Evolutionary conservation across 2,888 invertebrate species (phyloP).

Genomic region (Caenorhabditis angaria): DNA sequence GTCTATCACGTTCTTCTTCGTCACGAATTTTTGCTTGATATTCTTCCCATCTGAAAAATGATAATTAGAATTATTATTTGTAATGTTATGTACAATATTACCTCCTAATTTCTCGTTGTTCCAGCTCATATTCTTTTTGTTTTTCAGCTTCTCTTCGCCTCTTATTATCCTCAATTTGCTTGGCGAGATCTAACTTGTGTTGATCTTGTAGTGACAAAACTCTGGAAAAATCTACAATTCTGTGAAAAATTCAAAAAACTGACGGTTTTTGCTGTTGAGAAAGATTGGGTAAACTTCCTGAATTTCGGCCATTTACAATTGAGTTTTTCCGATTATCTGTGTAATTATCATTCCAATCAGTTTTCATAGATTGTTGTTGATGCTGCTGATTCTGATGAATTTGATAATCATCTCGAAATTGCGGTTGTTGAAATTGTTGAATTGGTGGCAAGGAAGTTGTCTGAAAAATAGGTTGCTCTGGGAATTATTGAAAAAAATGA

Average conservation of each 20-base stretch:
- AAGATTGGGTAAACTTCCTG: slow-evolving; percentile 39
- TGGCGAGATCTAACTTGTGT: slow-evolving; percentile 50
- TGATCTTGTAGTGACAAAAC: slow-evolving; percentile 37
- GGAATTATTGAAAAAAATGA: neutral
- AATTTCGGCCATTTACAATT: slow-evolving; percentile 9
- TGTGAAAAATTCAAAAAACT: neutral
- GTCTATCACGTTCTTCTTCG: slow-evolving; percentile 50
- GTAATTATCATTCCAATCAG: slow-evolving; percentile 3
- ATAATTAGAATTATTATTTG: neutral
- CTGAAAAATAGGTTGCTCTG: no score
- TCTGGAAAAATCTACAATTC: slow-evolving; percentile 1
- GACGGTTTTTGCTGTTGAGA: slow-evolving; percentile 26
- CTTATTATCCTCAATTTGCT: slow-evolving; percentile 61
- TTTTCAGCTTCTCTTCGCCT: slow-evolving; percentile 51
- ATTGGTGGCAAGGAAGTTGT: neutral
- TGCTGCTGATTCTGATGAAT: slow-evolving; percentile 23
- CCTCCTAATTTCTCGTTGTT: slow-evolving; percentile 53
- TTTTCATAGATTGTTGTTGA: slow-evolving; percentile 21
- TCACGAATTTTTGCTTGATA: slow-evolving; percentile 40
- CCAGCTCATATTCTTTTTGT: slow-evolving; percentile 56
- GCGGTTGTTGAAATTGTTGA: slow-evolving; percentile 8
- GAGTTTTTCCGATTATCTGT: neutral
- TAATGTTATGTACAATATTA: slow-evolving; percentile 16
- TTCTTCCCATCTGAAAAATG: slow-evolving; percentile 39
- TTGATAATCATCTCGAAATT: slow-evolving; percentile 8